phyloP scores from a whole-genome alignment of 1,140 invertebrate species.

The Rhopalosiphum maidis region DNA sequence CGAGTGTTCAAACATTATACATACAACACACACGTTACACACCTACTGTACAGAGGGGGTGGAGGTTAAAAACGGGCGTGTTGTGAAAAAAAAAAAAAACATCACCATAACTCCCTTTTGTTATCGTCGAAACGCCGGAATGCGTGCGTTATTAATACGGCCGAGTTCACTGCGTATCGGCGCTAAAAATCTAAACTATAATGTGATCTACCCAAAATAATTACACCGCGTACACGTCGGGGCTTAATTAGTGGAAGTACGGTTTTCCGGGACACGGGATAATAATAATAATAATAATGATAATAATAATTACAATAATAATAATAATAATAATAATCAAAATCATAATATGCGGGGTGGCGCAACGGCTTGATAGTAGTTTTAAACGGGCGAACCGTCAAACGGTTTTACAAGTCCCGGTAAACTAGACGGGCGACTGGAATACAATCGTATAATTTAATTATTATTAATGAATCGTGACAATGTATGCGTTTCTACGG shows the following conservation, averaged over 20 bases:
- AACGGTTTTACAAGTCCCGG: not conserved
- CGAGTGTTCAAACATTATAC: not conserved
- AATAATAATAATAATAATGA: not conserved
- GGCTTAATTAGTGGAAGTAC: conserved; percentile 5
- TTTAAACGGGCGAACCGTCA: not conserved
- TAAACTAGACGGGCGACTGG: too few relatives aligned
- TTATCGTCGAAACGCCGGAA: not conserved
- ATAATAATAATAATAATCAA: not conserved
- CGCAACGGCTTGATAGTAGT: not conserved
- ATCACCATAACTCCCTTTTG: not conserved
- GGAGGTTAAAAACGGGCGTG: not conserved
- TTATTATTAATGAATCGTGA: not conserved
- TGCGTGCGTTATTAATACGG: not conserved
- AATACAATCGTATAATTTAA: not conserved
- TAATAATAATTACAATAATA: not conserved
- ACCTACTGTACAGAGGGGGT: not conserved
- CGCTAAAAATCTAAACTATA: conserved; percentile 16
- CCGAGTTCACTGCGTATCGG: not conserved
- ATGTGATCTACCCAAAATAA: not conserved
- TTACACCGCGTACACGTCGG: not conserved
- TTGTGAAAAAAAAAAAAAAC: conserved; percentile 16
- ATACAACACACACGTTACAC: not conserved
- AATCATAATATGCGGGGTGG: not conserved
- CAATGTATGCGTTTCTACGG: not conserved
- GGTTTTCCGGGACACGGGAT: not conserved